A percentile compares a stretch with the other conserved stretches of the same genome.
phyloP scores from a whole-genome alignment of 1,140 invertebrate species.

The Elysia chlorotica region DNA sequence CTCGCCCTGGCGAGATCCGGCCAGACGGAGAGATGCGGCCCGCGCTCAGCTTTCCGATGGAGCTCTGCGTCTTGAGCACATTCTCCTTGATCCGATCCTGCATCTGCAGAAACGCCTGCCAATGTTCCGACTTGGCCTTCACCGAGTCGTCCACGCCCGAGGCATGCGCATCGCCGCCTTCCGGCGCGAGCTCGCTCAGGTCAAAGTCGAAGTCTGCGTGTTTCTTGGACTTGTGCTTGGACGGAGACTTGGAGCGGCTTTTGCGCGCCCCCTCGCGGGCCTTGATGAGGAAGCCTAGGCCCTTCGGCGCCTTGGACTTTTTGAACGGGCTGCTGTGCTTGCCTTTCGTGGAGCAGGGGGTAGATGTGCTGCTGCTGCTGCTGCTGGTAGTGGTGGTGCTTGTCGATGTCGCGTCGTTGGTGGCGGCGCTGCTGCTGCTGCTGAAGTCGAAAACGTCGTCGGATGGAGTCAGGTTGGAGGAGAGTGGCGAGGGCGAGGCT shows the following conservation, averaged over 20 bases:
- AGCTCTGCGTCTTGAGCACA: constrained; percentile 57
- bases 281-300: constrained; percentile 38
- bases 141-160: constrained; percentile 36
- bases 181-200: background rate
- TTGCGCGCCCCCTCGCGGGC: constrained; percentile 27
- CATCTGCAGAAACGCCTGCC: constrained; percentile 62
- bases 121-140: constrained; percentile 60
- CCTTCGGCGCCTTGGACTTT: constrained; percentile 36
- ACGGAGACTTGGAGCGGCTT: constrained; percentile 33
- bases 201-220: background rate
- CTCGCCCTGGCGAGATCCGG: constrained; percentile 30
- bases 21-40: constrained; percentile 38
- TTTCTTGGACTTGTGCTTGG: constrained; percentile 33
- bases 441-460: constrained; percentile 31
- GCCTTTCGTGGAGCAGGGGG: constrained; percentile 10
- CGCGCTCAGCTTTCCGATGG: constrained; percentile 53
- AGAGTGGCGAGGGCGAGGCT: constrained; percentile 38
- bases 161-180: background rate
- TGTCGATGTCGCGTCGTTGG: too few species aligned
- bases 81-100: constrained; percentile 60
- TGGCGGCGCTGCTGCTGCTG: too few species aligned
- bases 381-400: background rate
- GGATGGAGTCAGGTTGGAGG: constrained; percentile 30
- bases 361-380: background rate
- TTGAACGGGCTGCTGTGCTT: constrained; percentile 14